A percentile compares a stretch with the other conserved stretches of the same genome.
Conservation (phyloP, 2,888 invertebrate species). For the Lycophotia porphyrea region DNA sequence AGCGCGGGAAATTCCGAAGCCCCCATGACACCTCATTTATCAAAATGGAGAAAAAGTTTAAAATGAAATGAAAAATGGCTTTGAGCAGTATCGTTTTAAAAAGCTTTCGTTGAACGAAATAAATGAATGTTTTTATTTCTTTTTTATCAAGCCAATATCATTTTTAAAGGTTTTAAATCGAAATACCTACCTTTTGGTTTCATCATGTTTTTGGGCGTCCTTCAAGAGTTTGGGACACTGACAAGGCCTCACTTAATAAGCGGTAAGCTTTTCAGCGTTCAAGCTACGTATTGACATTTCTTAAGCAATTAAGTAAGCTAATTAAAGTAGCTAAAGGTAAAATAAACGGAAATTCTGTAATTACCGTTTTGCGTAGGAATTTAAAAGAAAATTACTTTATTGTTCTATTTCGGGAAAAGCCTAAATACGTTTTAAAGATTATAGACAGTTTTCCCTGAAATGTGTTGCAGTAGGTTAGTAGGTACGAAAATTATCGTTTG, state of each 20-base stretch:
- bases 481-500: not conserved
- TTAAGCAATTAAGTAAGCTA: not conserved
- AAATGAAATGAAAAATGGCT: slow-evolving; percentile 26
- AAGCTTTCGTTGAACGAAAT: not conserved
- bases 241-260: not conserved
- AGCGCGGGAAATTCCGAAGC: slow-evolving; percentile 35
- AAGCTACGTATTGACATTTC: not conserved
- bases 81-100: not conserved
- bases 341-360: not conserved
- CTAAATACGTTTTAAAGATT: not conserved
- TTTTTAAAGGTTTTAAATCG: not conserved
- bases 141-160: not conserved
- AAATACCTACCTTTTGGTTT: not conserved
- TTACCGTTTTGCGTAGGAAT: not conserved
- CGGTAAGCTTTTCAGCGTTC: not conserved
- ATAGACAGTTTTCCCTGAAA: not conserved
- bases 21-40: slow-evolving; percentile 53
- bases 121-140: not conserved
- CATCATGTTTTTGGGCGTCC: not conserved
- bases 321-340: not conserved
- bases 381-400: not conserved
- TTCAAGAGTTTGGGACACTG: not conserved
- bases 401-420: not conserved
- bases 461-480: not conserved
- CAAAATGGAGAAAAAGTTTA: slow-evolving; percentile 31